Evolutionary conservation across 2,888 invertebrate genomes (phyloP), one percentile per base, ranked within the genome.

Genomic region (Ochropleura leucogaster): DNA sequence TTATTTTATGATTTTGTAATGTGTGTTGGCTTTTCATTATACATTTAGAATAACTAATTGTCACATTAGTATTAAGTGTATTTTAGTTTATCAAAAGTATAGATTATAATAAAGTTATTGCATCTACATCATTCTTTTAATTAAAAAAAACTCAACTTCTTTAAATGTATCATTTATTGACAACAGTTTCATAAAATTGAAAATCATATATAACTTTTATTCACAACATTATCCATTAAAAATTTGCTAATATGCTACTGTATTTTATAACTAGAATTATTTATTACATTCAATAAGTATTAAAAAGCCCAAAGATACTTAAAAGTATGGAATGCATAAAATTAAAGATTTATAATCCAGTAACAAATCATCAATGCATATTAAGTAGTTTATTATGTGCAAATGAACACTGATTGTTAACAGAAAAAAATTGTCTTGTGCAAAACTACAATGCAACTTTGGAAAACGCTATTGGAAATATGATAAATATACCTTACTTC

Each of bases 151-250:
- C 74, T 51, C 49, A 68, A 71, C 18, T 74, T 64, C 71, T 81
- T 80, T 76, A 62, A 67, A 86, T 79, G 79, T 82, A 87, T 89
- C 73, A 89, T 93, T 93, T 93, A 93, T 92, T 93, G 87, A 89
- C 90, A 94, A 94, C 94, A 94, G 85, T 91, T 93, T 90, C 90
- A 91, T 93, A 93, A 92, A 93, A 91, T 92, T 90, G 90, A 86
- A 89, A 87, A 87, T 82, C 30, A 30, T 79, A 85, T 80, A 80
- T 85, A 87, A 87, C 85, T 82, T 85, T 80, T 65, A 76, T 75
- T 86, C 75, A 87, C 77, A 85, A 79, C 77, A 77, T 79, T 77
- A 76, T 68, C 47, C 65, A 68, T 79, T 76, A 80, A 83, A 84
- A 88, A 82, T 80, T 83, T 62, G 70, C 84, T 83, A 86, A 82